phyloP scores from a whole-genome alignment of 2,888 invertebrate genomes.

The Epinotia bilunana region DNA sequence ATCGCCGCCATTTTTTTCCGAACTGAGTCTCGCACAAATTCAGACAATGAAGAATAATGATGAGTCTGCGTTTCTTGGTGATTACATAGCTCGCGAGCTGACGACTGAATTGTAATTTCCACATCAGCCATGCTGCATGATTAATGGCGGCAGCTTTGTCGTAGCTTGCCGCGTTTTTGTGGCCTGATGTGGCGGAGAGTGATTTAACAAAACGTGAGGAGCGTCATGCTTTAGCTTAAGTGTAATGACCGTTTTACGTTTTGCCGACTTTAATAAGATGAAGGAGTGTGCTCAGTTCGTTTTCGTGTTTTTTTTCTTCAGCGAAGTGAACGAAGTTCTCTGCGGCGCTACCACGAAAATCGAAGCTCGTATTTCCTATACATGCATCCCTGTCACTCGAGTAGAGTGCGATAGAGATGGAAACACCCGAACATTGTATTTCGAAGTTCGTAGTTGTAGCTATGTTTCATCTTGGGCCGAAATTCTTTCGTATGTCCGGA shows the following conservation, averaged over 20 bases:
- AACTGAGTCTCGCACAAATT: constrained; percentile 8
- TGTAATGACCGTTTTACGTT: neutral
- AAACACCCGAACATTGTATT: too few species aligned
- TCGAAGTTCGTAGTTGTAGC: too few species aligned
- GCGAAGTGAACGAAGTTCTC: too few species aligned
- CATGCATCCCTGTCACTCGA: too few species aligned
- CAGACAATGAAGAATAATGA: constrained; percentile 37
- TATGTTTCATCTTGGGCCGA: too few species aligned
- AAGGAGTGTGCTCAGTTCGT: too few species aligned
- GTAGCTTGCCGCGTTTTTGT: constrained; percentile 5
- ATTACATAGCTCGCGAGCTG: constrained; percentile 27
- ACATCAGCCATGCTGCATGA: constrained; percentile 25
- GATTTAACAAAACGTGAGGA: constrained; percentile 10
- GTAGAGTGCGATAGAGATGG: too few species aligned
- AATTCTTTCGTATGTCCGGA: too few species aligned
- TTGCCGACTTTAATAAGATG: neutral
- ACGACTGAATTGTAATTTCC: constrained; percentile 42
- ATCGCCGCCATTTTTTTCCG: constrained; percentile 11
- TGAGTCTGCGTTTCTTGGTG: constrained; percentile 19
- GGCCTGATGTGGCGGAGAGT: constrained; percentile 1
- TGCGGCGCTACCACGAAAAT: too few species aligned
- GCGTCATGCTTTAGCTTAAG: neutral
- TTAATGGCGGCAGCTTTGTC: constrained; percentile 40
- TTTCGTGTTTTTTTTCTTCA: too few species aligned
- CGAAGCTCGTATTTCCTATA: too few species aligned